phyloP scores from a whole-genome alignment of 1,140 invertebrate species.

The Agrilus planipennis region DNA sequence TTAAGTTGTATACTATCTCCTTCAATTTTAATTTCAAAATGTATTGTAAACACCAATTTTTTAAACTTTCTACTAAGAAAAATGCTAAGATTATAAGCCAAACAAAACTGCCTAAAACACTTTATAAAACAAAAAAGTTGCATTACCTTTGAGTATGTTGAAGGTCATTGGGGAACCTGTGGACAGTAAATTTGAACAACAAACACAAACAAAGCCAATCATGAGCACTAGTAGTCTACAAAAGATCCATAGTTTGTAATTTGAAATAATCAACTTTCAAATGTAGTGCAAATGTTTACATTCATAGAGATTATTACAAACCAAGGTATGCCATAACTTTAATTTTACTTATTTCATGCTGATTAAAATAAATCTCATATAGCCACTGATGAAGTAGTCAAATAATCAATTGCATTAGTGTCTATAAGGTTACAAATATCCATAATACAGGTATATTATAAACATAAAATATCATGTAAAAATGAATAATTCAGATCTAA shows the following conservation, averaged over 20 bases:
- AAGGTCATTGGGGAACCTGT: slow-evolving; percentile 58
- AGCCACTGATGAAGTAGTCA: not conserved
- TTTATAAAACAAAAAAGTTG: slow-evolving; percentile 19
- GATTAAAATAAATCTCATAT: not conserved
- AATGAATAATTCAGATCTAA: slow-evolving; percentile 3
- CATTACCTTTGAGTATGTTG: slow-evolving; percentile 65
- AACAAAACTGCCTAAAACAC: too few relatives aligned
- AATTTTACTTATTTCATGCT: slow-evolving; percentile 3
- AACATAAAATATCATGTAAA: slow-evolving; percentile 4
- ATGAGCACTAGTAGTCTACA: slow-evolving; percentile 33
- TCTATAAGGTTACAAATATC: not conserved
- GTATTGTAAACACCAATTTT: too few relatives aligned
- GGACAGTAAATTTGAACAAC: slow-evolving; percentile 62
- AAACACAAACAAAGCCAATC: slow-evolving; percentile 46
- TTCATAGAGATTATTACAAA: slow-evolving; percentile 1
- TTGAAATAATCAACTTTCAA: not conserved
- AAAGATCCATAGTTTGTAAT: slow-evolving; percentile 13
- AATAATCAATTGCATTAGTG: not conserved
- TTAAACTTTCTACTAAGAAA: too few relatives aligned
- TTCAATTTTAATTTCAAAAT: too few relatives aligned
- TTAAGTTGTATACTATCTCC: too few relatives aligned
- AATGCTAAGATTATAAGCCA: too few relatives aligned
- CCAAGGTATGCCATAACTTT: not conserved
- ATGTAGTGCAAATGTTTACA: not conserved
- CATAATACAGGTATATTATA: not conserved